Conservation (phyloP, 2,888 invertebrate species). For the Yponomeuta evonymella region DNA sequence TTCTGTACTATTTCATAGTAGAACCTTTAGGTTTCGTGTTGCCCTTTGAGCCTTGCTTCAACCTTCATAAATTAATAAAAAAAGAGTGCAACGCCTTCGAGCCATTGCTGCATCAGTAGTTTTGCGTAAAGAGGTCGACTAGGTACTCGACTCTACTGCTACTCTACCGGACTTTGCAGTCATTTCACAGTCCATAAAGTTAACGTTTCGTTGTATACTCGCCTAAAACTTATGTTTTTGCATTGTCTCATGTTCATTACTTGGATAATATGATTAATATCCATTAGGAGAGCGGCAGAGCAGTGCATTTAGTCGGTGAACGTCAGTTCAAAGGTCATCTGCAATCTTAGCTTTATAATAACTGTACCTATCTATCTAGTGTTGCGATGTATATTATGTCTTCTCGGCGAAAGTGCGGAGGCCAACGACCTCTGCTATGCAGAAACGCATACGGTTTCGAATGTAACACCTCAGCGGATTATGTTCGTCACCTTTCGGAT, state of each 20-base stretch:
- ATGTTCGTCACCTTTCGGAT: constrained; percentile 10
- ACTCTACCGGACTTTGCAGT: not conserved
- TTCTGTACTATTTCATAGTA: too few relatives aligned
- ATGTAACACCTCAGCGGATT: constrained; percentile 32
- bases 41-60: not conserved
- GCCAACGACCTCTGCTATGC: constrained; percentile 47
- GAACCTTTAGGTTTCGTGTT: too few relatives aligned
- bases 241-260: not conserved
- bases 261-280: not conserved
- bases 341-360: constrained; percentile 16
- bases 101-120: not conserved
- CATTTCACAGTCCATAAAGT: not conserved
- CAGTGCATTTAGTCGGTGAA: constrained; percentile 15
- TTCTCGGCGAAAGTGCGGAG: constrained; percentile 53
- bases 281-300: constrained; percentile 4
- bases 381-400: constrained; percentile 16
- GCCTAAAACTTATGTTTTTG: not conserved
- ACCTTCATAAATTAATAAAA: not conserved
- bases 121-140: not conserved
- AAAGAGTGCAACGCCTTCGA: not conserved
- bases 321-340: constrained; percentile 13
- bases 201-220: not conserved
- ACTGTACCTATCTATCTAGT: constrained; percentile 8
- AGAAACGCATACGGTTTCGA: constrained; percentile 34
- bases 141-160: too few relatives aligned